Evolutionary conservation across 1,140 invertebrate genomes (phyloP), one percentile per base, ranked within the genome.

Genomic region (Heliconius hewitsoni): DNA sequence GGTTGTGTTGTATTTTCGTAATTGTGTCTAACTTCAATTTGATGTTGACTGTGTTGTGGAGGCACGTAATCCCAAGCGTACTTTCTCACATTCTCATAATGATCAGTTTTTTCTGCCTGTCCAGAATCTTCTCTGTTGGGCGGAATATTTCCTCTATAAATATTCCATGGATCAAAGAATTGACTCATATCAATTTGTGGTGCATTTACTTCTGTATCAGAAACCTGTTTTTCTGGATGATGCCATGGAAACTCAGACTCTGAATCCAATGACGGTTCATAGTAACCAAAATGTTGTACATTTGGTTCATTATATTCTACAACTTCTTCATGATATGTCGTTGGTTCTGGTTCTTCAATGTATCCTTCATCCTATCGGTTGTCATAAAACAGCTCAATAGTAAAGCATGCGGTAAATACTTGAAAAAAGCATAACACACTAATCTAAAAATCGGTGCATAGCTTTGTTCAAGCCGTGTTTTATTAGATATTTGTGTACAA

Each of bases 81-180:
- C 82, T 87, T 87, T 87, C 87, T 88, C 46, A 91, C 79, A 66
- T 89, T 86, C 74, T 89, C 85, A 70, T 86, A 83, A 81, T 89
- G 78, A 78, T 89, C 84, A 73, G 77, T 83, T 77, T 79, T 74
- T 37, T 83, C 77, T 66, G 71, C 83, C 42, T 77, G 78, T 37
- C 27, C 74, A 2, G 70, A 73, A 60, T 86, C 80, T 8, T 84
- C 81, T 71, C 46, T 73, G 19, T 72, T 84, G 37, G 89, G 85
- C 8, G 85, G 89, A 72, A 94, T 91, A 78, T 93, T 81, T 75
- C 91, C 93, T 82, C 85, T 85, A 81, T 95, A 96, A 81, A 92
- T 87, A 34, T 95, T 90, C 96, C 96, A 96, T 1, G 96, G 96
- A 90, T 96, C 95, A 86, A 95, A 89, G 87, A 96, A 95, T 81